Base-by-base conservation (phyloP, 1,140 invertebrate genomes). In the Neodiprion pinetum region DNA sequence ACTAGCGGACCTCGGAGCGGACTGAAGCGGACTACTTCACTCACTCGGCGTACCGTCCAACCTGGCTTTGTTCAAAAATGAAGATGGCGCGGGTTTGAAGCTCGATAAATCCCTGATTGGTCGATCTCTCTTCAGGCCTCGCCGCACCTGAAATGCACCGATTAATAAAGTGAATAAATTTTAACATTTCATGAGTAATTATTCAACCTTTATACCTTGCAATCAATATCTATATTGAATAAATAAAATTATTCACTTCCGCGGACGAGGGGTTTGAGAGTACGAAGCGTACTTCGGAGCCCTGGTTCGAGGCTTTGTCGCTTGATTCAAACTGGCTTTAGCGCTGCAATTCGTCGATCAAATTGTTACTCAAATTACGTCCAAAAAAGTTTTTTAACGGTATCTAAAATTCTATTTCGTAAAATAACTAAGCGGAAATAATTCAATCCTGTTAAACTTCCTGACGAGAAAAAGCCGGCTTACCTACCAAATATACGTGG, bases 11-110 rank as follows among this genome's bases (percentile, higher is more conserved):
- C 68, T 70, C 40, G 53, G 70, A 49, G 48, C n/a, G 70, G 68
- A 23, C n/a, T 79, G 77, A 71, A 79, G 76, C 75, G 78, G 53
- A 81, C 80, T 82, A 82, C 80, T 79, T 80, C 21, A 4, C 3
- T 21, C 12, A 61, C 0, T 65, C 11, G 73, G 48, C 75, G 70
- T 75, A 77, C 76, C 70, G 48, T 74, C 73, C 79, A 77, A 77
- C 83, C 83, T 87, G 88, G 90, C 92, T 90, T 92, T 92, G 92
- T 93, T 94, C 92, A 92, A 94, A 94, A 93, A 91, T 91, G 91
- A 94, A 94, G 91, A 94, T 94, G 93, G 93, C 93, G 93, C 93
- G 91, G 86, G 90, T 91, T 92, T 92, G 88, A 89, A 87, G 89
- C 90, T 89, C 90, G 85, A 89, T 87, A 87, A 84, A 84, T 82